These are phyloP conservation scores for Tautogolabrus adspersus DNA, from an alignment of 2,113 vertebrate species.

Conservation along the genomic window DNA sequence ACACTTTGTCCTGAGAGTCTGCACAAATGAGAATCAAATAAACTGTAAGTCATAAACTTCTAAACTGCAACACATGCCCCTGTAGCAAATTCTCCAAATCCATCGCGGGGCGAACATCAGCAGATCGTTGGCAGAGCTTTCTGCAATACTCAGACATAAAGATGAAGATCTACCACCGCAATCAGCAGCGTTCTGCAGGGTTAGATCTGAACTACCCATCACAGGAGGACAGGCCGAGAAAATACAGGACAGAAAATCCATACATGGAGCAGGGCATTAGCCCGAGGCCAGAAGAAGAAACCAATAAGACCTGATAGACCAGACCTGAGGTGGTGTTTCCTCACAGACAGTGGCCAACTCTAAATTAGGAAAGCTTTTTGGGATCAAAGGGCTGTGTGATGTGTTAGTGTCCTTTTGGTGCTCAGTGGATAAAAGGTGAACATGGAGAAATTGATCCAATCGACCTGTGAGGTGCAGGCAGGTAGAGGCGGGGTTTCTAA, in stretches of 20 bases:
- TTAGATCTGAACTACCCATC: constrained; percentile 75
- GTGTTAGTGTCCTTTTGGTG: constrained; percentile 50
- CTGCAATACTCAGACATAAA: constrained; percentile 60
- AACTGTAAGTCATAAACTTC: constrained; percentile 45
- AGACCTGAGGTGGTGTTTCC: constrained; percentile 48
- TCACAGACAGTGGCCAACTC: constrained; percentile 46
- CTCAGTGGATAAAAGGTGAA: constrained; percentile 58
- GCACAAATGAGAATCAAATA: constrained; percentile 43
- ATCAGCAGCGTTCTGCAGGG: constrained; percentile 70
- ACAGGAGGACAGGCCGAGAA: constrained; percentile 69
- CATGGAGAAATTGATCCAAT: constrained; percentile 60
- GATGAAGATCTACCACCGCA: constrained; percentile 70
- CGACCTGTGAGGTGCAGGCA: constrained; percentile 44
- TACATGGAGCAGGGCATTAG: constrained; percentile 64
- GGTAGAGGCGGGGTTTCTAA: constrained; percentile 34
- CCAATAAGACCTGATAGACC: constrained; percentile 64
- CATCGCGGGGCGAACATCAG: constrained; percentile 40
- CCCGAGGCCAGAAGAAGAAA: constrained; percentile 56
- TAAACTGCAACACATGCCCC: constrained; percentile 40
- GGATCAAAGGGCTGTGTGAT: constrained; percentile 44
- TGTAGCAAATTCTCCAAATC: constrained; percentile 60
- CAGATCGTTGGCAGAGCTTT: constrained; percentile 47
- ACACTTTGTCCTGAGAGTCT: constrained; percentile 10
- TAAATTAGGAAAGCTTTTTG: constrained; percentile 62
- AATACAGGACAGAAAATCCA: constrained; percentile 77